A percentile compares a stretch with the other conserved stretches of the same genome.
phyloP scores from a whole-genome alignment of 2,797 vertebrate species.

The Cheirogaleus major region DNA sequence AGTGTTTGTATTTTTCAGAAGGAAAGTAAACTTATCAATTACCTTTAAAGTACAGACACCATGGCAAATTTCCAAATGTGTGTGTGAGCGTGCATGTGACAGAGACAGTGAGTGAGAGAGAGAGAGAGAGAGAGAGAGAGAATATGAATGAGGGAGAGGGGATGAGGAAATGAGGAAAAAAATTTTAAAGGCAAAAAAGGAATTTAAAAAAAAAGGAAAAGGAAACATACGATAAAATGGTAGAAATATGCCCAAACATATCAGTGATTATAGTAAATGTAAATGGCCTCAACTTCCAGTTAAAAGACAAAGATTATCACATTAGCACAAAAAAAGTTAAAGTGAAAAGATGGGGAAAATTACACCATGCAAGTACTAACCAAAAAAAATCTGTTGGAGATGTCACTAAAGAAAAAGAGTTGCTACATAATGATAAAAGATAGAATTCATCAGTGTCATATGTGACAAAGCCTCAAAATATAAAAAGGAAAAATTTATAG shows the following conservation, averaged over 20 bases:
- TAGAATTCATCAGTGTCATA: neutral
- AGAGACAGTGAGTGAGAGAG: neutral
- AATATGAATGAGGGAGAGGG: no score
- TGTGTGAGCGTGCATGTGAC: no score
- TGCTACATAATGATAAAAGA: neutral
- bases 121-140: neutral
- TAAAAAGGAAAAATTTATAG: neutral
- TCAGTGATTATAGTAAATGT: neutral
- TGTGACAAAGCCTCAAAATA: neutral
- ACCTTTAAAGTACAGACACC: neutral
- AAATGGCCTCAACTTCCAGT: neutral
- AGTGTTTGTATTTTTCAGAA: neutral
- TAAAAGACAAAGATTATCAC: neutral
- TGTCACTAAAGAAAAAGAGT: neutral
- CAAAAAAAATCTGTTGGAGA: neutral
- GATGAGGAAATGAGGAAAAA: neutral
- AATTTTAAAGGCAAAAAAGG: neutral
- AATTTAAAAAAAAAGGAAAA: neutral
- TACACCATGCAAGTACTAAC: neutral
- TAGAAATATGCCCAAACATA: neutral
- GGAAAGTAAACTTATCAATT: neutral
- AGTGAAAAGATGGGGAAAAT: neutral
- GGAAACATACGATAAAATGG: neutral
- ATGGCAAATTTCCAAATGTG: neutral
- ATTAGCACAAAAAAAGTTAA: slow-evolving; percentile 3